phyloP scores from a whole-genome alignment of 2,113 vertebrate species.

The Gopherus evgoodei region DNA sequence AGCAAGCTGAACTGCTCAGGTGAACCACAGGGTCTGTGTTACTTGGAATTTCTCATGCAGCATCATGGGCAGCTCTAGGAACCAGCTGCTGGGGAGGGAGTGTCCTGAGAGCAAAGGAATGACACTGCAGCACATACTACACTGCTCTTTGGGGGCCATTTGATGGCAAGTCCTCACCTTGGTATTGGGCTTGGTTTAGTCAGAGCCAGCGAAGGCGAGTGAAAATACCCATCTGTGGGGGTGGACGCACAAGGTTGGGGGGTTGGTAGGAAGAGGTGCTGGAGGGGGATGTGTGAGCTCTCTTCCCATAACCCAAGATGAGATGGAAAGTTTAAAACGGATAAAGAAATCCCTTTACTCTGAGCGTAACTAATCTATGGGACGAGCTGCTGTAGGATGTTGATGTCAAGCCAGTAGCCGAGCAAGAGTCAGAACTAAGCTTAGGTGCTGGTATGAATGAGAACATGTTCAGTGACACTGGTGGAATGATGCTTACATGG shows the following conservation, averaged over 20 bases:
- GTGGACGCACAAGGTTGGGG: too few relatives aligned
- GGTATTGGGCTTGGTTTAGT: neutral
- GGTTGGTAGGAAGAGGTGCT: neutral
- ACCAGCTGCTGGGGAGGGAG: neutral
- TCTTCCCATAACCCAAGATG: fast-evolving
- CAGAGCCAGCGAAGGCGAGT: neutral
- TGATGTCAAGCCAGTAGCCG: neutral
- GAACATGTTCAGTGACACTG: neutral
- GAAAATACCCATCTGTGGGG: too few relatives aligned
- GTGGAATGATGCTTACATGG: neutral
- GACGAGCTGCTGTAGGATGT: neutral
- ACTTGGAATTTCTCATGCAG: neutral
- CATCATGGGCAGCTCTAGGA: neutral
- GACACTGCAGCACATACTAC: neutral
- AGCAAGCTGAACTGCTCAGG: fast-evolving
- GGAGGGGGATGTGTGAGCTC: neutral
- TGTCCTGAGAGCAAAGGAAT: neutral
- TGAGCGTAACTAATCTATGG: fast-evolving
- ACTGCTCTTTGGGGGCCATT: fast-evolving
- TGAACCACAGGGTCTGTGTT: too few relatives aligned
- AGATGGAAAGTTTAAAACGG: neutral
- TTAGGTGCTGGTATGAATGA: neutral
- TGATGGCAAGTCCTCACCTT: neutral
- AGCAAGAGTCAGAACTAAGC: neutral
- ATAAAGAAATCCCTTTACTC: neutral